A percentile compares a stretch with the other conserved stretches of the same genome.
These are phyloP conservation scores for Theonella swinhoei DNA, from an alignment of 37 sponge, comb jelly and placozoan genomes.

Conservation along the genomic window DNA sequence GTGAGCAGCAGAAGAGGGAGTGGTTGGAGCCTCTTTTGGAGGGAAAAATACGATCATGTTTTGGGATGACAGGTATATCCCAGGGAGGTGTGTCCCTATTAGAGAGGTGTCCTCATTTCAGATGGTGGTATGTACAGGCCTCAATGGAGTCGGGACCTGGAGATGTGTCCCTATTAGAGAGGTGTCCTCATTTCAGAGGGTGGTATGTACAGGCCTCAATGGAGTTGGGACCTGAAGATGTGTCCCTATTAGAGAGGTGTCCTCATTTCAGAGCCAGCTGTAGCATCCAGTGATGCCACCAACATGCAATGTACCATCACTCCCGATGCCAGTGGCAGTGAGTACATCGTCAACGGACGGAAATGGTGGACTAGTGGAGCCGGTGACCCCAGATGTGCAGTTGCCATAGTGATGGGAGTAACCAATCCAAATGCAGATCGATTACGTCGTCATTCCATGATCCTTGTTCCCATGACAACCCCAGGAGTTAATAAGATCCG, in stretches of 20 bases:
- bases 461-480: conserved; percentile 20
- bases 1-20: conserved; percentile 74
- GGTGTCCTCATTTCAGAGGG: too few relatives aligned
- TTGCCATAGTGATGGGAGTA: conserved; percentile 85
- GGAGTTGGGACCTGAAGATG: too few relatives aligned
- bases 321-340: conserved; percentile 37
- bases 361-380: conserved; percentile 97
- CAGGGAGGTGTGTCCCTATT: not conserved
- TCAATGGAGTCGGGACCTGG: too few relatives aligned
- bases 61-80: conserved; percentile 90
- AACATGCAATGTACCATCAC: conserved; percentile 74
- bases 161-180: too few relatives aligned
- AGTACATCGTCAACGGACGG: conserved; percentile 83
- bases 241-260: not conserved
- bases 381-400: conserved; percentile 83
- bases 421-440: conserved; percentile 37
- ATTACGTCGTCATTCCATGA: conserved; percentile 81
- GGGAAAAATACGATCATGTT: conserved; percentile 88
- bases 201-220: too few relatives aligned
- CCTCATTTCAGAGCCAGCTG: conserved; percentile 49
- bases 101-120: not conserved
- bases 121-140: too few relatives aligned
- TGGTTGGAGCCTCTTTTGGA: conserved; percentile 92
- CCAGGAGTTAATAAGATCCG: conserved; percentile 59
- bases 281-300: conserved; percentile 95